A percentile compares a stretch with the other conserved stretches of the same genome.
These are phyloP conservation scores for Mactromeris polynyma DNA, from an alignment of 2,888 invertebrate species.

Conservation along the genomic window DNA sequence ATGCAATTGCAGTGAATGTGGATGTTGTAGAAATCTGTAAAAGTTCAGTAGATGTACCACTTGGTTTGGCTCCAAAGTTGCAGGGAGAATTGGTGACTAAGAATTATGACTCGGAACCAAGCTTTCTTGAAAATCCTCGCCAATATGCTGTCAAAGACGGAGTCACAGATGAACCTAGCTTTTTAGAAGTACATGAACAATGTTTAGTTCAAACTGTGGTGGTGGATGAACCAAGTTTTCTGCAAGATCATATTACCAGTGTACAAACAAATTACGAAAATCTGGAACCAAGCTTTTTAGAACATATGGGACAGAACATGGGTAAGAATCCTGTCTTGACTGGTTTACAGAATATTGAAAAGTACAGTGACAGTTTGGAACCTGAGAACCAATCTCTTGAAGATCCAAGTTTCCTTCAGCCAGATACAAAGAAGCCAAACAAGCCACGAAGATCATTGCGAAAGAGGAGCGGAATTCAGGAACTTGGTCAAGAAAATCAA, in stretches of 20 bases:
- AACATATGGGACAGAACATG: neutral
- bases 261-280: neutral
- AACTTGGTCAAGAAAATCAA: slow-evolving; percentile 23
- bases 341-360: slow-evolving; percentile 34
- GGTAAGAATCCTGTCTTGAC: slow-evolving; percentile 16
- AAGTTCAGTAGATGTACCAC: neutral
- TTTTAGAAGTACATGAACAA: slow-evolving; percentile 11
- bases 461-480: slow-evolving; percentile 36
- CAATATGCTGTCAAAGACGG: neutral
- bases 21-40: neutral
- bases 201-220: neutral
- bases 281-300: slow-evolving; percentile 46
- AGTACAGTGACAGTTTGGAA: slow-evolving; percentile 62
- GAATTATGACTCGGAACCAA: slow-evolving; percentile 35
- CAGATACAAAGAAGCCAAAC: neutral
- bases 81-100: neutral
- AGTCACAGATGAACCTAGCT: slow-evolving; percentile 39
- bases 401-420: slow-evolving; percentile 59
- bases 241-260: slow-evolving; percentile 12
- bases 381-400: slow-evolving; percentile 31
- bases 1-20: neutral
- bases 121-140: slow-evolving; percentile 43
- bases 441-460: slow-evolving; percentile 34
- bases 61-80: neutral
- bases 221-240: slow-evolving; percentile 36